Conservation (phyloP, 2,888 invertebrate species). For the Antheraea assamensis region DNA sequence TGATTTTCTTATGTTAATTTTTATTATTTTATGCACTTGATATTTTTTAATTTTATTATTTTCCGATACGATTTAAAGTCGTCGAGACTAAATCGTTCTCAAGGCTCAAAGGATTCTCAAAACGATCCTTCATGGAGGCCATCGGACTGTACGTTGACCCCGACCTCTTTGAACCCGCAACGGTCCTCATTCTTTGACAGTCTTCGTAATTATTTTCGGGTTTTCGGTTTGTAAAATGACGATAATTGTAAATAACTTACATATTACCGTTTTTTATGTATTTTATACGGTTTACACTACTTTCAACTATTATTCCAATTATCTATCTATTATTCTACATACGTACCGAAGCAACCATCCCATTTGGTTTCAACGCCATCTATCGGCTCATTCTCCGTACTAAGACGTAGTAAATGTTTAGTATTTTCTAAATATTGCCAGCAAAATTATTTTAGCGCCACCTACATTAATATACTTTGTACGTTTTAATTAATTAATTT, state of each 20-base stretch:
- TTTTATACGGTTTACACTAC: neutral
- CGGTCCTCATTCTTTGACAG: slow-evolving; percentile 26
- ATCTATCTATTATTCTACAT: too few relatives aligned
- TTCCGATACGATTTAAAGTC: slow-evolving; percentile 32
- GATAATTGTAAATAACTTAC: neutral
- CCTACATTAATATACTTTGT: too few relatives aligned
- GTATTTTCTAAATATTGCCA: too few relatives aligned
- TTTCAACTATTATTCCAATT: neutral
- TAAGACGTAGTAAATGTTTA: too few relatives aligned
- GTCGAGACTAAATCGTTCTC: slow-evolving; percentile 39
- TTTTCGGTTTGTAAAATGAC: slow-evolving; percentile 13
- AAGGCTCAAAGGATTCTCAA: slow-evolving; percentile 53
- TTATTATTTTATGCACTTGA: neutral
- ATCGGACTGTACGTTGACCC: slow-evolving; percentile 55
- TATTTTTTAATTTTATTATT: neutral
- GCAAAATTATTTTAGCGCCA: too few relatives aligned
- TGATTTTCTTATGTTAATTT: too few relatives aligned
- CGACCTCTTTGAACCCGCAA: slow-evolving; percentile 31
- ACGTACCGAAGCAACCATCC: too few relatives aligned
- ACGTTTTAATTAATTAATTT: too few relatives aligned
- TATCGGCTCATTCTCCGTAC: too few relatives aligned
- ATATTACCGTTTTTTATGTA: neutral
- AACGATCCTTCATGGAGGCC: slow-evolving; percentile 52
- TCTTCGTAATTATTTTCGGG: slow-evolving; percentile 24
- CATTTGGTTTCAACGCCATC: too few relatives aligned